phyloP scores from a whole-genome alignment of 2,888 invertebrate species.

The Drosophila hamatofila region DNA sequence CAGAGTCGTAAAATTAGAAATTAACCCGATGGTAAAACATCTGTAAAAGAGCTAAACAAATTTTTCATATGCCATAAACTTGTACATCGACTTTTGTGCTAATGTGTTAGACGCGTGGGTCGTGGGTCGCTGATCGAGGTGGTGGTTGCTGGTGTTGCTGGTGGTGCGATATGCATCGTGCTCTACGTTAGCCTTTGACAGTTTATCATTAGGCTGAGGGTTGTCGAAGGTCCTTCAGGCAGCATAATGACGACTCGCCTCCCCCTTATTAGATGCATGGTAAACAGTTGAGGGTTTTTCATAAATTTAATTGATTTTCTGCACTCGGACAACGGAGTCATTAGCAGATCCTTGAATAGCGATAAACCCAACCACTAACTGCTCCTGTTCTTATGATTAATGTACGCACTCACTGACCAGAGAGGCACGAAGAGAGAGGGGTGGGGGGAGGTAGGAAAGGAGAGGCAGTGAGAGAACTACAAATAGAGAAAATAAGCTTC shows the following conservation, averaged over 20 bases:
- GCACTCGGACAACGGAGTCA: constrained; percentile 44
- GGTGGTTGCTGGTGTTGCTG: constrained; percentile 2
- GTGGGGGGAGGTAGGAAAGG: background rate
- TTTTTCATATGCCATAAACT: constrained; percentile 2
- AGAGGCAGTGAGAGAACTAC: background rate
- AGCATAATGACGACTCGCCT: background rate
- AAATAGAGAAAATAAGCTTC: background rate
- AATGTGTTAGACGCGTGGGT: constrained; percentile 9
- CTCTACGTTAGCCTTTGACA: constrained; percentile 1
- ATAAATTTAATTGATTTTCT: constrained; percentile 74
- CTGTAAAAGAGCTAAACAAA: constrained; percentile 7
- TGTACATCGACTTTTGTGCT: background rate
- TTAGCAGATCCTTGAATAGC: constrained; percentile 47
- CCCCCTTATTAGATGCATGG: background rate
- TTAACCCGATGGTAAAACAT: constrained; percentile 8
- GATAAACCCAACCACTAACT: constrained; percentile 43
- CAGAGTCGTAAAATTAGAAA: background rate
- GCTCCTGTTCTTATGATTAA: constrained; percentile 40
- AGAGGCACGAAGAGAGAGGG: background rate
- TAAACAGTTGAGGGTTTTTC: constrained; percentile 47
- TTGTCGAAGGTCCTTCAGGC: background rate
- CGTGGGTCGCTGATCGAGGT: background rate
- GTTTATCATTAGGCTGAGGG: constrained; percentile 6
- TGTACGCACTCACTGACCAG: constrained; percentile 10
- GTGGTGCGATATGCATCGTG: constrained; percentile 9